phyloP scores from a whole-genome alignment of 2,888 invertebrate genomes.

The Lapara coniferarum region DNA sequence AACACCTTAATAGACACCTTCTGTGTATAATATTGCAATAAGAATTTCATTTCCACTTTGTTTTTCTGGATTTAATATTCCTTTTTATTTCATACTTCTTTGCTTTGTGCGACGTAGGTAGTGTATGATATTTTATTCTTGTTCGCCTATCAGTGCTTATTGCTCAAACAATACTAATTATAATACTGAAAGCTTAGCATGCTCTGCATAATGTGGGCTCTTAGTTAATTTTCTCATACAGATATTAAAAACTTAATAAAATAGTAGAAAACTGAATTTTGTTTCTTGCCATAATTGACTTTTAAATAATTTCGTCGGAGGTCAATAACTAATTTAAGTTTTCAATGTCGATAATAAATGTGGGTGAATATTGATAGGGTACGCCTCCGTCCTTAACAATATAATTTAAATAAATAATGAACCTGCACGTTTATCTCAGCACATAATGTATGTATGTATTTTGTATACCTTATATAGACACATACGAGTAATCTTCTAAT shows the following conservation, averaged over 20 bases:
- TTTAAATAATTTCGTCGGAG: neutral
- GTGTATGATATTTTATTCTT: neutral
- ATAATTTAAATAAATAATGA: conserved; percentile 23
- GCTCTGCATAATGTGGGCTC: neutral
- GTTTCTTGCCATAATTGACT: neutral
- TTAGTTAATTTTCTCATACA: neutral
- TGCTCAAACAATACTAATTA: neutral
- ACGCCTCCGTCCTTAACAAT: conserved; percentile 19
- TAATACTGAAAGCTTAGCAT: neutral
- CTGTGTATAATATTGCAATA: neutral
- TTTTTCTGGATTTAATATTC: no score
- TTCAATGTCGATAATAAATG: conserved; percentile 5
- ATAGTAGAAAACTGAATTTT: neutral
- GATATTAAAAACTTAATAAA: neutral
- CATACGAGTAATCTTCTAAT: neutral
- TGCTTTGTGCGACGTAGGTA: no score
- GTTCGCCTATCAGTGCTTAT: neutral
- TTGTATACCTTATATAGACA: neutral
- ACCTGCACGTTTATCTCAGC: neutral
- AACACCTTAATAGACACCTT: neutral
- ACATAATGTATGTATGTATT: neutral
- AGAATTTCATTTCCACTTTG: neutral
- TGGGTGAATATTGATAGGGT: conserved; percentile 1
- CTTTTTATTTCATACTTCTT: neutral
- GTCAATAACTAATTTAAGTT: conserved; percentile 23